Evolutionary conservation across 1,140 invertebrate species (phyloP).

Genomic region (Tetragnatha versicolor): DNA sequence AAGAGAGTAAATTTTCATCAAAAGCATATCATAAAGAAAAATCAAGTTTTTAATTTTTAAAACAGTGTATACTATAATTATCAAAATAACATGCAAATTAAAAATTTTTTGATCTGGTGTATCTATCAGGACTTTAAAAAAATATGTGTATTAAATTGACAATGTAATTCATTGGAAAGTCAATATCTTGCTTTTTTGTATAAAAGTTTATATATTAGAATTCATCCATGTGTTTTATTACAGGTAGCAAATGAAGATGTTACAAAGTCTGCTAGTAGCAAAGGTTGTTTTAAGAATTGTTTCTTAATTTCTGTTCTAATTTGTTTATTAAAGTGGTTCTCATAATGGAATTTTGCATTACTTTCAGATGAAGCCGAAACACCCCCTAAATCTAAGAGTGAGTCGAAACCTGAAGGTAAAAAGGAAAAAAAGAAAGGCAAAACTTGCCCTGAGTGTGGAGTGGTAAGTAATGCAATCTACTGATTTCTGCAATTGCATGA

Average conservation of each 20-base stretch:
- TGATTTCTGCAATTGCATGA: neutral
- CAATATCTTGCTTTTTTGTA: no score
- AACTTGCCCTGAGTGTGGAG: constrained; percentile 25
- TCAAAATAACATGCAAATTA: no score
- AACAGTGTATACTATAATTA: no score
- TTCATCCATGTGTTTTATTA: neutral
- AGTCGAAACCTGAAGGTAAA: constrained; percentile 1
- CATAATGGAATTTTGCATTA: neutral
- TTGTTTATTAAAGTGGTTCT: neutral
- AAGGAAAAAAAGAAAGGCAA: constrained; percentile 37
- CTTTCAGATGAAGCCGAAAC: neutral
- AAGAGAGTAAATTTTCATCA: no score
- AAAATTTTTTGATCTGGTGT: no score
- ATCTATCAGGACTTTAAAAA: no score
- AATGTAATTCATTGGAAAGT: no score
- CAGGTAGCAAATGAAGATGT: neutral
- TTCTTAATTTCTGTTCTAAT: neutral
- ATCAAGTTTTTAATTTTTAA: no score
- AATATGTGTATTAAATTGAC: no score
- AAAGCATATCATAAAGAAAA: no score
- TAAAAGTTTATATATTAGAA: neutral
- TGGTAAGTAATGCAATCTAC: neutral
- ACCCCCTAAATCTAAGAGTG: neutral
- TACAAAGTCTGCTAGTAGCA: neutral
- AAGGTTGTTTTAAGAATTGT: neutral